phyloP scores from a whole-genome alignment of 37 sponge, comb jelly and placozoan species.

The Amphimedon queenslandica region DNA sequence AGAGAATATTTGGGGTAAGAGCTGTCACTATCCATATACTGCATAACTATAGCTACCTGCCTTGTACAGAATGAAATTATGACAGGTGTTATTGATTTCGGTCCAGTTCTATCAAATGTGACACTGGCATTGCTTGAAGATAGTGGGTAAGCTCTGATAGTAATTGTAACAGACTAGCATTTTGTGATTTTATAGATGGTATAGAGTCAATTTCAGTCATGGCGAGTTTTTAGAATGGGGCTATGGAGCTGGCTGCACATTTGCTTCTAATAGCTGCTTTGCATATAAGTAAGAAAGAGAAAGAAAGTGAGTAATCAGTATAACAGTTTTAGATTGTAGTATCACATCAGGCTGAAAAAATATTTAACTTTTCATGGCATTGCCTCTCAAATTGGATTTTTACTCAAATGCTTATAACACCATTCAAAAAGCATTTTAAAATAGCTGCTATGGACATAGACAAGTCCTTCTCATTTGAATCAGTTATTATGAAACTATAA shows the following conservation, averaged over 20 bases:
- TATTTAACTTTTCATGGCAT: neutral
- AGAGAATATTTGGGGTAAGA: slow-evolving; percentile 63
- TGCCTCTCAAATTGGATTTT: too few relatives aligned
- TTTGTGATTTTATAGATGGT: slow-evolving; percentile 47
- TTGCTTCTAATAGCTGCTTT: slow-evolving; percentile 45
- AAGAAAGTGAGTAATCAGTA: slow-evolving; percentile 1
- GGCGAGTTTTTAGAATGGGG: slow-evolving; percentile 63
- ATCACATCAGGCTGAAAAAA: neutral
- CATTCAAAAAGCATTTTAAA: too few relatives aligned
- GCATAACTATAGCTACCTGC: neutral
- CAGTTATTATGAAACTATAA: too few relatives aligned
- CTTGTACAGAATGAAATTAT: slow-evolving; percentile 71
- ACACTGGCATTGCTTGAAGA: slow-evolving; percentile 71
- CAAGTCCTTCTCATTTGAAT: too few relatives aligned
- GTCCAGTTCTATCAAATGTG: slow-evolving; percentile 63
- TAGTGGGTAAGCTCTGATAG: slow-evolving; percentile 67
- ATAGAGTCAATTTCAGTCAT: slow-evolving; percentile 47
- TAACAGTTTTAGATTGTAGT: neutral
- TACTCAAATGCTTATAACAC: too few relatives aligned
- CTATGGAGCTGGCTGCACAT: slow-evolving; percentile 34
- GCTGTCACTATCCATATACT: neutral
- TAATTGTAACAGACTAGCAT: too few relatives aligned
- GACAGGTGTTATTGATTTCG: slow-evolving; percentile 70
- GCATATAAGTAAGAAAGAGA: slow-evolving; percentile 19
- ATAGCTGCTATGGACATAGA: too few relatives aligned